Evolutionary conservation across 2,888 invertebrate species (phyloP), one percentile per base, ranked within the genome.

Genomic region (Lithophane leautieri): DNA sequence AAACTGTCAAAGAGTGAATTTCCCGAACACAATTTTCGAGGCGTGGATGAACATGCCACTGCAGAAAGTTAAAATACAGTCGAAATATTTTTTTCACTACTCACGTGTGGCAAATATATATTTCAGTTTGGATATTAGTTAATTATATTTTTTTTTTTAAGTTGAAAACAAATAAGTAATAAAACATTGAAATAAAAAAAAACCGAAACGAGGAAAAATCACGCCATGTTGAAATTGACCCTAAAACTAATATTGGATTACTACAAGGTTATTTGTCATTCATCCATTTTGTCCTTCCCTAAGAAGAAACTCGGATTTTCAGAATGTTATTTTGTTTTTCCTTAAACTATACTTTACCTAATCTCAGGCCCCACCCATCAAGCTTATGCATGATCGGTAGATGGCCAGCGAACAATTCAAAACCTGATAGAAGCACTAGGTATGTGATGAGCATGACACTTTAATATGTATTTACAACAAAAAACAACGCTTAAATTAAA

Each of bases 1-100:
- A 14, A 79, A 70, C 42, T 44, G n/a, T 79, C 50, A 4, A 34
- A 34, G 34, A 6, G 34, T 34, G 34, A 34, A 47, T 47, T 47
- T 47, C 14, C 47, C 16, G 16, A 47, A 47, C 47, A 47, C 4
- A 16, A 16, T 47, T 4, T 47, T 47, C 16, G 6, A 16, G 47
- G 16, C 16, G 14, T 47, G 47, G 47, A 47, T 47, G 16, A 16
- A 47, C 14, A 47, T 44, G 44, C 44, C 44, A 44, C 44, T 16
- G 16, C 47, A 47, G 47, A 47, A 47, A 47, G 47, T 47, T 16
- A 47, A 47, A 16, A 47, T 4, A 16, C 16, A 16, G 47, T 16
- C 47, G 16, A 47, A 47, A 44, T 44, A 44, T 42, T 47, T 16
- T 47, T 47, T 47, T 47, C 47, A 4, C 4, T 40, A 44, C 44